A percentile compares a stretch with the other conserved stretches of the same genome.
Conservation (phyloP, 2,797 vertebrate genomes). For the Lepilemur ruficaudatus region DNA sequence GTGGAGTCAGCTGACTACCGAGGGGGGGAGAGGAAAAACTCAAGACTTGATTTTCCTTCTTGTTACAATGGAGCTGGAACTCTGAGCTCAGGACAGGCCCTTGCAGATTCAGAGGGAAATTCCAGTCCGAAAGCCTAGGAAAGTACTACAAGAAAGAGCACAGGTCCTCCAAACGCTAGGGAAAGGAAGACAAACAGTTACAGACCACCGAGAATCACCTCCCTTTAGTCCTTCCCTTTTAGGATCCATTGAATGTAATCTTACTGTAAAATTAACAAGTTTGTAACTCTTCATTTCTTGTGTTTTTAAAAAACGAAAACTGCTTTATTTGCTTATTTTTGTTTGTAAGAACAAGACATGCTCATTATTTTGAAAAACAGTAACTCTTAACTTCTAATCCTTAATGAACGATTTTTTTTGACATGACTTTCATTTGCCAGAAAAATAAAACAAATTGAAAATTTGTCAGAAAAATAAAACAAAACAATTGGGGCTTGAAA, state of each 20-base stretch:
- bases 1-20: slow-evolving; percentile 40
- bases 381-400: background rate
- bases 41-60: background rate
- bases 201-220: background rate
- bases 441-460: background rate
- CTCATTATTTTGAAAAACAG: background rate
- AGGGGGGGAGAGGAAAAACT: background rate
- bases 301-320: background rate
- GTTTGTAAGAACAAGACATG: background rate
- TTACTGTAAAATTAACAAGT: background rate
- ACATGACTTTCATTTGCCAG: background rate
- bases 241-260: background rate
- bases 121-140: background rate
- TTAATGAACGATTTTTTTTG: background rate
- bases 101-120: background rate
- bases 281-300: background rate
- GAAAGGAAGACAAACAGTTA: background rate
- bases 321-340: background rate
- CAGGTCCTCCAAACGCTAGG: background rate
- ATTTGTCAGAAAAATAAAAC: background rate
- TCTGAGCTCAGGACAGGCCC: background rate
- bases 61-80: background rate
- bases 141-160: background rate
- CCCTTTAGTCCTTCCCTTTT: background rate
- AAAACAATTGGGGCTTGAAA: background rate